Evolutionary conservation across 2,113 vertebrate genomes (phyloP).

Genomic region (Podarcis raffonei): DNA sequence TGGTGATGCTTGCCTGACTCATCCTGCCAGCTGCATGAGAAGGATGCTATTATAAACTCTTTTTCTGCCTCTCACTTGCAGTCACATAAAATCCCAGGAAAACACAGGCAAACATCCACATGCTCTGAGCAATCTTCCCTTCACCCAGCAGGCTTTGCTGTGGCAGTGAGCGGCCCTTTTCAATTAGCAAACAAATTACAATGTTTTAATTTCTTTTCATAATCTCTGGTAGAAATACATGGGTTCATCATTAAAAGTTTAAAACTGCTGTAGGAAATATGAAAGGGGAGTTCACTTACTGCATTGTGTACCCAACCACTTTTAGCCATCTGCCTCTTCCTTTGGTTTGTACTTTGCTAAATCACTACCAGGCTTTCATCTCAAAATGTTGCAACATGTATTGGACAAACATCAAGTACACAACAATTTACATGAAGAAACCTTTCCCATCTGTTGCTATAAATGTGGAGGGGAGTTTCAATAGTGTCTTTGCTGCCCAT

Average conservation of each 20-base stretch:
- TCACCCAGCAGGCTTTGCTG: not conserved
- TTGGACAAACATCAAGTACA: not conserved
- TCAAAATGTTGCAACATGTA: not conserved
- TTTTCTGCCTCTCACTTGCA: not conserved
- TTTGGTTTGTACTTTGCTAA: not conserved
- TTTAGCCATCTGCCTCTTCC: not conserved
- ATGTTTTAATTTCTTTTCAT: slow-evolving; percentile 7
- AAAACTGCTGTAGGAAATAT: slow-evolving; percentile 24
- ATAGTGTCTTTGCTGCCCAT: not conserved
- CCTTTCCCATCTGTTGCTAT: not conserved
- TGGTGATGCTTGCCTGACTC: not conserved
- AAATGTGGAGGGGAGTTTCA: not conserved
- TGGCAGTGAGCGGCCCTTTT: slow-evolving; percentile 9
- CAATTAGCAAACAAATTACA: slow-evolving; percentile 34
- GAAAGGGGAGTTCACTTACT: slow-evolving; percentile 8
- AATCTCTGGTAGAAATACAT: slow-evolving; percentile 19
- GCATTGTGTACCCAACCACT: not conserved
- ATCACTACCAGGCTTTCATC: not conserved
- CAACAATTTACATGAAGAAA: not conserved
- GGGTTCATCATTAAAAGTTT: slow-evolving; percentile 20
- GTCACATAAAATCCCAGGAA: not conserved
- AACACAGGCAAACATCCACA: not conserved
- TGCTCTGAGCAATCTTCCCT: not conserved
- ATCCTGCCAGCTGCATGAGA: not conserved
- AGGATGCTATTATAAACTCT: not conserved